These are phyloP conservation scores for Desoria tigrina DNA, from an alignment of 2,888 invertebrate genomes.

Conservation along the genomic window DNA sequence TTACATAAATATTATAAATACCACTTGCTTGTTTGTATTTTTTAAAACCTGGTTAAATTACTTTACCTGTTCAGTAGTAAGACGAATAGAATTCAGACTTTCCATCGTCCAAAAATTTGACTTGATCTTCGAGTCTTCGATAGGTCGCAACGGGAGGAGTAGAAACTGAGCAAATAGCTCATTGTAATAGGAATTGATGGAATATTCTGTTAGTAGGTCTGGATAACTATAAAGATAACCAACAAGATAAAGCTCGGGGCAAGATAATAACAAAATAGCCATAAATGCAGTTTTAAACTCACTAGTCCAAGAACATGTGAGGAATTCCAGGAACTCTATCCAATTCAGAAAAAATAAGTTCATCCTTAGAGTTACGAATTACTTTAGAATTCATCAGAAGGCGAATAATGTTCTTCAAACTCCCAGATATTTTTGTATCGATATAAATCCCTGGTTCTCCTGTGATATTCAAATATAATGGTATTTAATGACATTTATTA, in stretches of 20 bases:
- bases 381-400: conserved; percentile 18
- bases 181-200: conserved; percentile 87
- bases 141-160: conserved; percentile 70
- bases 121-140: conserved; percentile 38
- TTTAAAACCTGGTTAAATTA: too few species aligned
- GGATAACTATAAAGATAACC: conserved; percentile 60
- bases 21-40: too few species aligned
- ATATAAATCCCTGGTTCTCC: conserved; percentile 37
- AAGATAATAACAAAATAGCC: conserved; percentile 9
- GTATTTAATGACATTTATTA: too few species aligned
- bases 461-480: too few species aligned
- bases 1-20: too few species aligned
- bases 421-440: conserved; percentile 14
- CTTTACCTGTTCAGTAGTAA: conserved; percentile 21
- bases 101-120: conserved; percentile 39
- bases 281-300: too few species aligned
- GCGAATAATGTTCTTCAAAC: conserved; percentile 19
- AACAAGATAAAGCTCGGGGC: too few species aligned
- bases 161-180: conserved; percentile 76
- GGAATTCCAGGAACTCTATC: conserved; percentile 25
- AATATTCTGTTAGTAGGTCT: conserved; percentile 81
- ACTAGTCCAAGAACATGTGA: conserved; percentile 36
- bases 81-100: conserved; percentile 23
- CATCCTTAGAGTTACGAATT: background rate
- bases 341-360: conserved; percentile 28